Evolutionary conservation across 2,797 vertebrate species (phyloP).

Genomic region (Stomatorhinus walkeri): DNA sequence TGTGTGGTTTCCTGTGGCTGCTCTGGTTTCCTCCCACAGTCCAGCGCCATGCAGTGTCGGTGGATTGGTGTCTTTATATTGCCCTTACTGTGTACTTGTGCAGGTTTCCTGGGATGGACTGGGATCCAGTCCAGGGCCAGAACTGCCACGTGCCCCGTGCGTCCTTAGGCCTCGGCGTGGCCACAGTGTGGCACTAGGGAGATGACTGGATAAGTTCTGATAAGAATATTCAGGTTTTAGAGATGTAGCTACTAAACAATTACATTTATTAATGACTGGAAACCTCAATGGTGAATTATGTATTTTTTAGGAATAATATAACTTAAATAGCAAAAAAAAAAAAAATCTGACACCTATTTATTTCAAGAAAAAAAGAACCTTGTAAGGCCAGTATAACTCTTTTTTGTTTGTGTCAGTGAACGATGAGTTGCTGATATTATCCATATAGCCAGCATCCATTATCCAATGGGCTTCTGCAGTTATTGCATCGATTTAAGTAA

Average conservation of each 20-base stretch:
- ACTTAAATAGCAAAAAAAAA: not conserved
- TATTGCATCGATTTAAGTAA: not conserved
- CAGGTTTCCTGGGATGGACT: not conserved
- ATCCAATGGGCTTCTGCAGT: not conserved
- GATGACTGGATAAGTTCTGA: not conserved
- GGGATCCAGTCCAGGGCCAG: not conserved
- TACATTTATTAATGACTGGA: not conserved
- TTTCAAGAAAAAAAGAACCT: not conserved
- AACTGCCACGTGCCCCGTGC: not conserved
- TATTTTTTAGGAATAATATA: not conserved
- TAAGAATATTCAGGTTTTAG: not conserved
- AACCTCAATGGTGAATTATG: not conserved
- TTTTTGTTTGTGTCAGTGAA: not conserved
- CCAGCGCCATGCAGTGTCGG: not conserved
- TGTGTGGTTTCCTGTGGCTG: not conserved
- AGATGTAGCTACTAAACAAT: not conserved
- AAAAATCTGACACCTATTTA: not conserved
- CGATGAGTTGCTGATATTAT: not conserved
- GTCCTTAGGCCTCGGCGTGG: not conserved
- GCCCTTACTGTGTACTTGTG: not conserved
- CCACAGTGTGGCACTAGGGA: not conserved
- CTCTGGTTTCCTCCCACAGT: slow-evolving; percentile 6
- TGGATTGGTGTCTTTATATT: not conserved
- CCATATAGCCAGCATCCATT: not conserved
- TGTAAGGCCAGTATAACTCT: not conserved